phyloP scores from a whole-genome alignment of 1,140 invertebrate genomes.

The Drosophila bocqueti region DNA sequence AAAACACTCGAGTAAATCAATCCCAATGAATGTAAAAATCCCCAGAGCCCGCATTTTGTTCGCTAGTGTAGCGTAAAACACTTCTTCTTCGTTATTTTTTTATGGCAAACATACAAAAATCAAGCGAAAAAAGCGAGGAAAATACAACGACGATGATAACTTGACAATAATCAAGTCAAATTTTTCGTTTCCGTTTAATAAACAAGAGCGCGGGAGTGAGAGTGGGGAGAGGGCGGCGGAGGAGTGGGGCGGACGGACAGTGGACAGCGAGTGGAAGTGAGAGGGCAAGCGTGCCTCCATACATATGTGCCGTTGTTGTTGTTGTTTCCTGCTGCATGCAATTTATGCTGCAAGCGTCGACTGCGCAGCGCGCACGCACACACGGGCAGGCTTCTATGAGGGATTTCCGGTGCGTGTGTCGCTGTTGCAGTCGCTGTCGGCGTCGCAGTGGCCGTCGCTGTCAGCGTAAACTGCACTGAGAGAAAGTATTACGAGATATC shows the following conservation, averaged over 20 bases:
- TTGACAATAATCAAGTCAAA: conserved; percentile 83
- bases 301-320: conserved; percentile 26
- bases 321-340: conserved; percentile 72
- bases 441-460: neutral
- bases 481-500: neutral
- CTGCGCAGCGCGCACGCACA: conserved; percentile 27
- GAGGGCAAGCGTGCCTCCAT: conserved; percentile 30
- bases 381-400: conserved; percentile 62
- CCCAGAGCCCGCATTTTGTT: conserved; percentile 55
- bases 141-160: conserved; percentile 53
- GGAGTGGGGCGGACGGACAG: conserved; percentile 3
- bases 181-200: conserved; percentile 83
- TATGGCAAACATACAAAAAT: conserved; percentile 49
- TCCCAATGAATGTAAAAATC: conserved; percentile 22
- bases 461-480: neutral
- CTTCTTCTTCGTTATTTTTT: conserved; percentile 16
- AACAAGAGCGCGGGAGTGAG: conserved; percentile 43
- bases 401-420: conserved; percentile 79
- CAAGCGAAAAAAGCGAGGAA: conserved; percentile 33
- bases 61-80: conserved; percentile 26
- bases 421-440: conserved; percentile 8
- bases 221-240: neutral
- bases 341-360: conserved; percentile 72
- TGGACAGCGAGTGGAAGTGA: conserved; percentile 9
- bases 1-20: conserved; percentile 27